Percentiles rank a stretch among this genome's conserved stretches.
phyloP scores from a whole-genome alignment of 2,113 vertebrate species.

The Danionella cerebrum region DNA sequence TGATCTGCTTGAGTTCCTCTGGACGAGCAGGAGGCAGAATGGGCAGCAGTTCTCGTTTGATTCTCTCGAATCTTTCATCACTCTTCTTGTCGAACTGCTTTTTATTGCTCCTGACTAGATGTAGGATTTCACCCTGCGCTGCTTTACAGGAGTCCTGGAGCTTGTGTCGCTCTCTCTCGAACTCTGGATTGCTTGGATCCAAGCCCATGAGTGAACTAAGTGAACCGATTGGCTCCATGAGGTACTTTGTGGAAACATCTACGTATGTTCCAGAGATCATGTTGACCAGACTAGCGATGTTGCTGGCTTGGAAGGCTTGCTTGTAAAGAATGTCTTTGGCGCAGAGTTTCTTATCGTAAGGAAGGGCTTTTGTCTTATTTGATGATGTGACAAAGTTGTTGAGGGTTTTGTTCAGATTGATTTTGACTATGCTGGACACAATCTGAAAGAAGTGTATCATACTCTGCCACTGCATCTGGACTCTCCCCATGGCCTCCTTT shows the following conservation, averaged over 20 bases:
- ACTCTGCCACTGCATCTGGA: constrained; percentile 50
- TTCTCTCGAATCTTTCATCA: constrained; percentile 28
- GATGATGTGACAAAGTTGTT: constrained; percentile 28
- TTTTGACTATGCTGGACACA: constrained; percentile 47
- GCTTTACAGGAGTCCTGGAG: constrained; percentile 22
- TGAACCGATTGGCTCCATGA: constrained; percentile 45
- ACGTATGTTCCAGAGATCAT: constrained; percentile 51
- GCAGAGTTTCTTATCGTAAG: constrained; percentile 20
- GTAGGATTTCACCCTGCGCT: constrained; percentile 16
- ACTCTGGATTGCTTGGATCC: constrained; percentile 21
- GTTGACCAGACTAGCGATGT: constrained; percentile 40
- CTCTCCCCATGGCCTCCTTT: constrained; percentile 40
- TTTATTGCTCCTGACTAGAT: constrained; percentile 37
- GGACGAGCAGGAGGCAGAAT: constrained; percentile 34
- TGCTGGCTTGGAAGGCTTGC: constrained; percentile 41
- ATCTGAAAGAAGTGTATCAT: constrained; percentile 53
- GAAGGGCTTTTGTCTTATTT: not conserved
- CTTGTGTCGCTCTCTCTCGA: not conserved
- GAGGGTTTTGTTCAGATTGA: constrained; percentile 33
- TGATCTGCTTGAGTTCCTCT: constrained; percentile 16
- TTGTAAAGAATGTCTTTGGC: constrained; percentile 44
- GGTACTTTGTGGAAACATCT: constrained; percentile 39
- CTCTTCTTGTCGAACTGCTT: constrained; percentile 27
- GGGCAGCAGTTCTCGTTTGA: constrained; percentile 35
- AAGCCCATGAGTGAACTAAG: constrained; percentile 41